Conservation (phyloP, 2,797 vertebrate genomes). For the Dendrocincla tyrannina region DNA sequence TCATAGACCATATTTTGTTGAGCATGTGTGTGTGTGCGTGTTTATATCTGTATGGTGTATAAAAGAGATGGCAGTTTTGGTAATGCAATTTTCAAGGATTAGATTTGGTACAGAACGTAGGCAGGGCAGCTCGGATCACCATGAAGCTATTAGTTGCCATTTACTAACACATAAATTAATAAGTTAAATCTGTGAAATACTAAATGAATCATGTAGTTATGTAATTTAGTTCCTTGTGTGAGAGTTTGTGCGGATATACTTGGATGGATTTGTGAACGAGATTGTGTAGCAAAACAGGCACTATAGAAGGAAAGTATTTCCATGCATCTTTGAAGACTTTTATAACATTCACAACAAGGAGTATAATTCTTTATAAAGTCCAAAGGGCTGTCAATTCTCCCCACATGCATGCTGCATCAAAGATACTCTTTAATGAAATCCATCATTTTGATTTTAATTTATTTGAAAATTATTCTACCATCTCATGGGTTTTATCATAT, state of each 20-base stretch:
- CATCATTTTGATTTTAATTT: neutral
- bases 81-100: neutral
- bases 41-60: neutral
- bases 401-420: rapidly evolving
- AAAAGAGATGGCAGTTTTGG: neutral
- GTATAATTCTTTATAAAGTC: neutral
- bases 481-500: neutral
- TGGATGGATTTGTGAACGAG: neutral
- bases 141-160: neutral
- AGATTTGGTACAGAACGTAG: neutral
- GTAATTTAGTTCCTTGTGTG: neutral
- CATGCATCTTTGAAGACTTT: neutral
- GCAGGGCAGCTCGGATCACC: neutral
- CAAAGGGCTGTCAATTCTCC: neutral
- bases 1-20: neutral
- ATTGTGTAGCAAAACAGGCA: neutral
- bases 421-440: neutral
- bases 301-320: neutral
- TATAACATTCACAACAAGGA: neutral
- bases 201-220: neutral
- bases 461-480: neutral
- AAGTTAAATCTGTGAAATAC: neutral
- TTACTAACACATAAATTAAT: neutral
- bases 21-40: neutral
- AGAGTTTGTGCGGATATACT: neutral